Conservation (phyloP, 2,113 vertebrate species). For the Bungarus multicinctus region DNA sequence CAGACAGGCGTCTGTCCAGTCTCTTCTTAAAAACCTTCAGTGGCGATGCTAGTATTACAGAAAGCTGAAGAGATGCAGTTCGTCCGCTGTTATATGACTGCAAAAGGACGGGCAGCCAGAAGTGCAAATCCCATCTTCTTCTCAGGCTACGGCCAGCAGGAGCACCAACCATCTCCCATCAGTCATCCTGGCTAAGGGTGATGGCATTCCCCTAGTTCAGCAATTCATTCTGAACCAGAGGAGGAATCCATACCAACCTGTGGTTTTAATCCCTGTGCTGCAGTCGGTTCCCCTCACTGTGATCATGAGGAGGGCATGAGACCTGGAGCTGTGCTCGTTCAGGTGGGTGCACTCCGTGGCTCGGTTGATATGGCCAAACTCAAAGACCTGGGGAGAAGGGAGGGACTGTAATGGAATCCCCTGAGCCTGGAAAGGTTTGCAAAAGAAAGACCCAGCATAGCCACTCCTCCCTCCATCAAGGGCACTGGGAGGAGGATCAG, state of each 20-base stretch:
- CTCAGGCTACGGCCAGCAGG: neutral
- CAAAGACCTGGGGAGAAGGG: conserved; percentile 77
- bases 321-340: conserved; percentile 94
- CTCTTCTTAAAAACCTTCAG: neutral
- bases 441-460: neutral
- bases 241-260: conserved; percentile 67
- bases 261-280: conserved; percentile 83
- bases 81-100: neutral
- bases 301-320: conserved; percentile 91
- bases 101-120: neutral
- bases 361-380: conserved; percentile 85
- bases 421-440: neutral
- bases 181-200: neutral
- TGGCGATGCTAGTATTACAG: neutral
- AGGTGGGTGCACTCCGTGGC: conserved; percentile 91
- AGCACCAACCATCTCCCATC: neutral
- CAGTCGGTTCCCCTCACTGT: conserved; percentile 80
- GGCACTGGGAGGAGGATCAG: neutral
- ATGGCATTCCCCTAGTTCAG: neutral
- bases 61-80: neutral
- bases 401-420: neutral
- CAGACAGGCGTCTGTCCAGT: neutral
- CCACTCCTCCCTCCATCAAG: neutral
- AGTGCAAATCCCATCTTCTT: neutral
- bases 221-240: neutral